Conservation (phyloP, 30 jellyfish, hydroid and myxozoan species). For the Haliclystus octoradiatus region DNA sequence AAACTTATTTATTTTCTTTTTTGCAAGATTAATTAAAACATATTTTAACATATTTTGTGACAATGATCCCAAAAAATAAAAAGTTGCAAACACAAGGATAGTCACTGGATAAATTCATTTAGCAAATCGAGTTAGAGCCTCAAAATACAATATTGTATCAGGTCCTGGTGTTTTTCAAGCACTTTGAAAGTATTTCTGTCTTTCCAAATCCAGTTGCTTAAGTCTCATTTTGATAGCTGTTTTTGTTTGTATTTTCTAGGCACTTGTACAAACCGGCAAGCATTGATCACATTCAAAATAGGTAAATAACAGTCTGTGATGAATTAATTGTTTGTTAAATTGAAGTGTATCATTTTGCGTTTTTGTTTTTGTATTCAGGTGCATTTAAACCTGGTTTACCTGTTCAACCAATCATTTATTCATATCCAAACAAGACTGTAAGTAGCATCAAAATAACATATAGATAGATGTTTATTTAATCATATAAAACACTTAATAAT, state of each 20-base stretch:
- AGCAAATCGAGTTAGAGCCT: too few species aligned
- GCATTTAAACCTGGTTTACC: slow-evolving; percentile 92
- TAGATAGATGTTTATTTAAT: neutral
- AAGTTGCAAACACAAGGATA: too few species aligned
- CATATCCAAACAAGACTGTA: slow-evolving; percentile 27
- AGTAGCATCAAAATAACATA: slow-evolving; percentile 1
- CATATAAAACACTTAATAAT: too few species aligned
- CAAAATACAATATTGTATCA: too few species aligned
- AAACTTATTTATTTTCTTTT: too few species aligned
- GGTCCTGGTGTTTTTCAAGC: too few species aligned
- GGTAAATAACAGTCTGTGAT: slow-evolving; percentile 23
- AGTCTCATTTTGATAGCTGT: neutral
- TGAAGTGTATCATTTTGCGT: neutral
- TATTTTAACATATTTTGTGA: too few species aligned
- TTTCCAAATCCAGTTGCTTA: too few species aligned
- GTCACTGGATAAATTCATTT: too few species aligned
- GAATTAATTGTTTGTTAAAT: neutral
- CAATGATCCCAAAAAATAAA: too few species aligned
- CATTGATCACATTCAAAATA: slow-evolving; percentile 71
- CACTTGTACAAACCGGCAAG: slow-evolving; percentile 73
- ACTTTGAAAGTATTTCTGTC: too few species aligned
- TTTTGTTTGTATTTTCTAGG: slow-evolving; percentile 25
- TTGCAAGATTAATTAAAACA: too few species aligned
- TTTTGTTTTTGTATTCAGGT: slow-evolving; percentile 20
- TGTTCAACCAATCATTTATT: slow-evolving; percentile 71